Evolutionary conservation across 2,113 vertebrate species (phyloP).

Genomic region (Arothron firmamentum): DNA sequence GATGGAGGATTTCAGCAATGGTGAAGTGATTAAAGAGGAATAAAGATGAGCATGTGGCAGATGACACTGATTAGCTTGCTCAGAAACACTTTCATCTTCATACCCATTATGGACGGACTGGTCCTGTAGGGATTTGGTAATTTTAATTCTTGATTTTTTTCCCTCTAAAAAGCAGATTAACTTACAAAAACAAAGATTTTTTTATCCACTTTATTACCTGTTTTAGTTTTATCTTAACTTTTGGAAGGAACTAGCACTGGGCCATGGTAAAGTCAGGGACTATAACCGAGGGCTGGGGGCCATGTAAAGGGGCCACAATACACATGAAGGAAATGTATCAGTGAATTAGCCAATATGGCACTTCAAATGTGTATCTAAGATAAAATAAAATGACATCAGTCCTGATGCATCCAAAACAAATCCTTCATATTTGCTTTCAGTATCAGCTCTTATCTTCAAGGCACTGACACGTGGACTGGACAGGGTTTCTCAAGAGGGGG

Average conservation of each 20-base stretch:
- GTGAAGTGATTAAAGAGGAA: too few relatives aligned
- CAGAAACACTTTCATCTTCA: too few relatives aligned
- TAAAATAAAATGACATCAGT: constrained; percentile 3
- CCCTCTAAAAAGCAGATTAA: neutral
- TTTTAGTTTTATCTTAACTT: neutral
- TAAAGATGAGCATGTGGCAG: too few relatives aligned
- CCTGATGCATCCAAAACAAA: constrained; percentile 15
- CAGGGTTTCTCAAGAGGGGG: constrained; percentile 36
- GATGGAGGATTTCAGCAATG: too few relatives aligned
- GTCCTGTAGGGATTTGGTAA: neutral
- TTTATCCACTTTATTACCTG: too few relatives aligned
- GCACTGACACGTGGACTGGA: constrained; percentile 54
- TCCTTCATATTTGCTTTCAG: constrained; percentile 16
- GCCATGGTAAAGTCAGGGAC: constrained; percentile 1
- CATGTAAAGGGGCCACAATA: constrained; percentile 9
- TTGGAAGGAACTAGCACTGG: constrained; percentile 6
- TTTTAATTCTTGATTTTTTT: neutral
- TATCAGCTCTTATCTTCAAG: constrained; percentile 36
- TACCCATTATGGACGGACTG: too few relatives aligned
- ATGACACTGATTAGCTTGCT: too few relatives aligned
- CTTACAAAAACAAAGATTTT: neutral
- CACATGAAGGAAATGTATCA: constrained; percentile 52
- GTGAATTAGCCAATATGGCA: constrained; percentile 40
- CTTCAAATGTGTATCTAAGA: constrained; percentile 7
- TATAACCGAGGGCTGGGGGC: constrained; percentile 5